These are phyloP conservation scores for Cardiocondyla obscurior DNA, from an alignment of 1,140 invertebrate genomes.

Conservation along the genomic window DNA sequence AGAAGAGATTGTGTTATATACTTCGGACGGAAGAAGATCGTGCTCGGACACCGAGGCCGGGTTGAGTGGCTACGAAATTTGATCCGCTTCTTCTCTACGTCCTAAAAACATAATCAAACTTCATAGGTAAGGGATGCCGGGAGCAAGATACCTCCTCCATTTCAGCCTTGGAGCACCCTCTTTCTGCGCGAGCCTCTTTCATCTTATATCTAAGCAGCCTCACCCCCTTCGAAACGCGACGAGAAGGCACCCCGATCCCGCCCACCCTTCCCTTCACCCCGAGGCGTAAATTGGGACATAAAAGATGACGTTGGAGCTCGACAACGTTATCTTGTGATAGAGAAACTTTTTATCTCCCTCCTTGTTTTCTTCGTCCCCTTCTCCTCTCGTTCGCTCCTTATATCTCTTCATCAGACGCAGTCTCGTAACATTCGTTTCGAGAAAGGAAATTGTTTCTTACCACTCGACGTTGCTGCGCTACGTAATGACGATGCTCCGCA, in stretches of 20 bases:
- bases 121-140: slow-evolving; percentile 63
- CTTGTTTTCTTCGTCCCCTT: slow-evolving; percentile 41
- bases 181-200: slow-evolving; percentile 67
- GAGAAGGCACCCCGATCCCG: slow-evolving; percentile 12
- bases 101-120: slow-evolving; percentile 73
- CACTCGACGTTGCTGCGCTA: neutral
- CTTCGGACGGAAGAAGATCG: slow-evolving; percentile 8
- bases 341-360: slow-evolving; percentile 68
- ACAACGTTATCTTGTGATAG: slow-evolving; percentile 75
- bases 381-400: slow-evolving; percentile 34
- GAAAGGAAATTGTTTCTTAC: slow-evolving; percentile 64
- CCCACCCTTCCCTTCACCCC: slow-evolving; percentile 29
- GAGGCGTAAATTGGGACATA: slow-evolving; percentile 76
- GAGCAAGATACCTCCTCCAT: slow-evolving; percentile 56
- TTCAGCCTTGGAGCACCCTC: slow-evolving; percentile 59
- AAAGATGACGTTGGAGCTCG: slow-evolving; percentile 73
- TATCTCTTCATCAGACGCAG: slow-evolving; percentile 45
- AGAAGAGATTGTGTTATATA: slow-evolving; percentile 44
- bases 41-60: slow-evolving; percentile 33
- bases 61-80: slow-evolving; percentile 65
- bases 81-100: slow-evolving; percentile 63
- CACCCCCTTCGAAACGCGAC: slow-evolving; percentile 12
- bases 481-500: slow-evolving; percentile 32
- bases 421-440: slow-evolving; percentile 25
- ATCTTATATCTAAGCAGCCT: slow-evolving; percentile 66